Evolutionary conservation across 2,888 invertebrate genomes (phyloP).

Genomic region (Ectobius pallidus): DNA sequence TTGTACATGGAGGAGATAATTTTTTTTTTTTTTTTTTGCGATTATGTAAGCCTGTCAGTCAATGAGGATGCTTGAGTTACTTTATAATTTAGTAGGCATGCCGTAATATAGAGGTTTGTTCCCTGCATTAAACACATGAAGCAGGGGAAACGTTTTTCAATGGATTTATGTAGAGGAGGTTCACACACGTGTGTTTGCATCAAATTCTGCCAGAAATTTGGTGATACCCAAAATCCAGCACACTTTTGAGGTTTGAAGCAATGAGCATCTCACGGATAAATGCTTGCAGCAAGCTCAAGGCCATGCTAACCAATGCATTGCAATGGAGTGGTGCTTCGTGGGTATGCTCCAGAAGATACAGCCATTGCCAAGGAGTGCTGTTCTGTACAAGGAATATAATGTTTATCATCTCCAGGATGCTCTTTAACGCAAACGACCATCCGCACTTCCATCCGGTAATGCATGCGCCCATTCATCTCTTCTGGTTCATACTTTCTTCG

Average conservation of each 20-base stretch:
- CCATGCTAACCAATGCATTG: background rate
- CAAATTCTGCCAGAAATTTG: background rate
- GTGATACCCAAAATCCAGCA: background rate
- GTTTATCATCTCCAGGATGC: background rate
- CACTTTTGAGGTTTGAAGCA: background rate
- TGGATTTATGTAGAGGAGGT: too few species aligned
- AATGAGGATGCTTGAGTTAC: too few species aligned
- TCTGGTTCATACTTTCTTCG: background rate
- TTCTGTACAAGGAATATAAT: background rate
- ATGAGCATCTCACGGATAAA: background rate
- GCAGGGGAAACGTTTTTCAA: too few species aligned
- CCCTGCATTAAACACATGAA: too few species aligned
- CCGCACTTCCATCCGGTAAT: background rate
- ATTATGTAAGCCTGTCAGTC: too few species aligned
- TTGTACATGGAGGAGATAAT: too few species aligned
- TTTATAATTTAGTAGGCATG: too few species aligned
- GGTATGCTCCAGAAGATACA: background rate
- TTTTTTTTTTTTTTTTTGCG: too few species aligned
- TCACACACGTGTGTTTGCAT: too few species aligned
- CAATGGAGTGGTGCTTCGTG: too few species aligned
- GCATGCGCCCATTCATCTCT: background rate
- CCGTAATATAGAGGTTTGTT: too few species aligned
- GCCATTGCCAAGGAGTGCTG: background rate
- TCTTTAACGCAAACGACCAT: background rate
- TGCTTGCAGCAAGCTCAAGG: background rate